Conservation (phyloP, 2,888 invertebrate species). For the Tenthredo scrophulariae region DNA sequence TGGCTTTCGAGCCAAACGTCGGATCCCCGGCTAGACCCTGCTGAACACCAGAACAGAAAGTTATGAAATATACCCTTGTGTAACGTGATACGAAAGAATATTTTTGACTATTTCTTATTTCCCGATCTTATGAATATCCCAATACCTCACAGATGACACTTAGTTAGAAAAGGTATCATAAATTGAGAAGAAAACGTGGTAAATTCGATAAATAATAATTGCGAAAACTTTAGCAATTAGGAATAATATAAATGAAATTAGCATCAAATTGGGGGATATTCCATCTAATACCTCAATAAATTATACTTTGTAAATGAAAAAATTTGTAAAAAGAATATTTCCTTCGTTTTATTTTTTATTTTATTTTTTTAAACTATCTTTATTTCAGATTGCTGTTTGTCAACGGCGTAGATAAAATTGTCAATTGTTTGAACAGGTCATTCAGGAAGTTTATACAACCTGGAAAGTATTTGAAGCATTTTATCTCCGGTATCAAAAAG, state of each 20-base stretch:
- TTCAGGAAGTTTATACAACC: neutral
- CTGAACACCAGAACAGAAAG: slow-evolving; percentile 61
- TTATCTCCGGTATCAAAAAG: neutral
- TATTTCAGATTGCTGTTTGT: neutral
- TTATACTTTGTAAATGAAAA: neutral
- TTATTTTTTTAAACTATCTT: neutral
- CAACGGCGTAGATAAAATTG: neutral
- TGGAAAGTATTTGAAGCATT: neutral
- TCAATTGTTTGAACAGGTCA: neutral
- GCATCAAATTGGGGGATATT: neutral
- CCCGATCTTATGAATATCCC: neutral
- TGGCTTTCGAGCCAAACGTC: slow-evolving; percentile 25
- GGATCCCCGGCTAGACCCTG: slow-evolving; percentile 47
- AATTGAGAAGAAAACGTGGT: neutral
- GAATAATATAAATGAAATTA: neutral
- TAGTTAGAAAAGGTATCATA: neutral
- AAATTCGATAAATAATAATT: neutral
- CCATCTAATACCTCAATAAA: neutral
- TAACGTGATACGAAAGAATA: slow-evolving; percentile 63
- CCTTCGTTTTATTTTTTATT: neutral
- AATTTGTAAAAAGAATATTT: neutral
- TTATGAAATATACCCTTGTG: slow-evolving; percentile 72
- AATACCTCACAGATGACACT: neutral
- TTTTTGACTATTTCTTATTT: slow-evolving; percentile 11
- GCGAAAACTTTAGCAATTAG: neutral